Evolutionary conservation across 2,888 invertebrate genomes (phyloP), one percentile per base, ranked within the genome.

Genomic region (Cephus spinipes): DNA sequence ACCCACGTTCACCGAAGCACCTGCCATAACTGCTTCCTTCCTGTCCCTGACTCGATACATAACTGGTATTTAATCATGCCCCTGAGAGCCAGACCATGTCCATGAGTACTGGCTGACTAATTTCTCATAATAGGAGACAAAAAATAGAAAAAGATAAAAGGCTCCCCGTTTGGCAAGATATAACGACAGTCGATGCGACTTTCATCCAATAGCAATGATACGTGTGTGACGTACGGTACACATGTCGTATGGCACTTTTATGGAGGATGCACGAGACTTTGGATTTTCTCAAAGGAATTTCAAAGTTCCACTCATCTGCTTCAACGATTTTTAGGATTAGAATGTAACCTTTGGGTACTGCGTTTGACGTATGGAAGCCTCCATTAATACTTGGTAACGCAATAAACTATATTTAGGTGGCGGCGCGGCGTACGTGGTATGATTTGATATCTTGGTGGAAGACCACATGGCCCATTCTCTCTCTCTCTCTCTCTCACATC

Each of bases 381-480:
- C 89, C 90, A 90, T 91, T 91, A 90, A 91, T 91, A 90, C 91
- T 87, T 87, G 88, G 90, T 91, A 91, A 91, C 89, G 91, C 89
- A 91, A 91, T 91, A 91, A 91, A 91, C 91, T 91, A 91, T 90
- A 91, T 91, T 91, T 91, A 91, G 91, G 88, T 89, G 87, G 89
- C 88, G 85, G 88, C 83, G 85, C 86, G 86, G 87, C 87, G 88
- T 79, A 85, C 86, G 87, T 85, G 84, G 88, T 88, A 91, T 89
- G 89, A 91, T 91, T 91, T 90, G 91, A 91, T 91, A 91, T 91
- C 91, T 90, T 88, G 55, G 88, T 87, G 88, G 89, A 91, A 90
- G 84, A 82, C 90, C 91, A 91, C 90, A 91, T 91, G 91, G 91
- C 91, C 89, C 89, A 12, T 71, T 33, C 71, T 71, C 71, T 33